Base-by-base conservation (phyloP, 2,888 invertebrate genomes). In the Choristoneura rosaceana region DNA sequence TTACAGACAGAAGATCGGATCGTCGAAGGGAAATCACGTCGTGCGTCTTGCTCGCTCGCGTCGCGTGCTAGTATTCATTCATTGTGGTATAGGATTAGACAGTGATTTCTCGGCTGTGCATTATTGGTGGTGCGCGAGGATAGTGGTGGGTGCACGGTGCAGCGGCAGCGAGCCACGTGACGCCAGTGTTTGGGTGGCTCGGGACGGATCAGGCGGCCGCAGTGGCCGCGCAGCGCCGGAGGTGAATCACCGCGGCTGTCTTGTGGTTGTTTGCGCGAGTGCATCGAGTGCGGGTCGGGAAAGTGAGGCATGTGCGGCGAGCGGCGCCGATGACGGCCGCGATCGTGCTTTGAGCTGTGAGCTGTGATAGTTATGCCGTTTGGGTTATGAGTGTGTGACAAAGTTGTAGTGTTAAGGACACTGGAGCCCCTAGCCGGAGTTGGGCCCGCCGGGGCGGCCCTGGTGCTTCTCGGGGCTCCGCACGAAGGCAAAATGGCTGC, bases 401-500 rank as follows among this genome's bases (percentile, higher is more conserved):
- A 91, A 92, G 91, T 92, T 91, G 84, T 91, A 89, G 90, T 90
- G 92, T 81, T 89, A 90, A 93, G 91, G 94, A 95, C 94, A 93
- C 95, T 95, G 95, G 95, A 95, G 95, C 95, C 95, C 93, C 94
- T 94, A 95, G 95, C 94, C 94, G 94, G 94, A 93, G 94, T 94
- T 91, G 94, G 94, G 94, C 94, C 94, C 94, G 94, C 94, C 89
- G 94, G 94, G 93, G 94, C 94, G 94, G 94, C 94, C 94, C 93
- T 93, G 84, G 94, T 93, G 92, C 93, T 93, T 92, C 94, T 94
- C 90, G 94, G 94, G 94, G 94, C 94, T 94, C 94, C 94, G 85
- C 93, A 93, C 93, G 92, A 93, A 93, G 95, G 95, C 94, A 95
- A 95, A 92, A 96, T 96, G 96, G 96, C 96, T 87, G 94, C 94